phyloP scores from a whole-genome alignment of 2,797 vertebrate species.

The Aphelocoma californica region DNA sequence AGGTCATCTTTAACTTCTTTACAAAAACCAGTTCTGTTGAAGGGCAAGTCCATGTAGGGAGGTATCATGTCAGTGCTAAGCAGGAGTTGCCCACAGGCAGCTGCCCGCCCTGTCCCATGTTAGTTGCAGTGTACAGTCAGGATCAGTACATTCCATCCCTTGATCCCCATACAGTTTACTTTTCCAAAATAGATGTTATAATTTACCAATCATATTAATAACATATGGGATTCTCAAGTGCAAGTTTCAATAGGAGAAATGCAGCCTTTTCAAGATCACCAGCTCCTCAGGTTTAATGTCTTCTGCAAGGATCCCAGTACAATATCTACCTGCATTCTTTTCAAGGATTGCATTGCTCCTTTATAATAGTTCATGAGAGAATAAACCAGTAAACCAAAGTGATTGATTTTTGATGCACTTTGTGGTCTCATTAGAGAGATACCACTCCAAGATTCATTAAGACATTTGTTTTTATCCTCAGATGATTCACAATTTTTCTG shows the following conservation, averaged over 20 bases:
- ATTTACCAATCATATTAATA: background rate
- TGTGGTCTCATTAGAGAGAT: background rate
- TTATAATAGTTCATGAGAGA: background rate
- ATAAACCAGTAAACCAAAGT: background rate
- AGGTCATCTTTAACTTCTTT: background rate
- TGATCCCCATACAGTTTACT: background rate
- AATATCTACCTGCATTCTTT: background rate
- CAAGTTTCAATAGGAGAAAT: background rate
- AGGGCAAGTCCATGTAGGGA: background rate
- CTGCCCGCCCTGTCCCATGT: background rate
- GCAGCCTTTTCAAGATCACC: background rate
- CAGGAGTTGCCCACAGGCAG: rapidly evolving
- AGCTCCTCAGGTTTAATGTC: background rate
- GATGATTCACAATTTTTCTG: background rate
- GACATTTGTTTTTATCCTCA: background rate
- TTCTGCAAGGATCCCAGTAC: background rate
- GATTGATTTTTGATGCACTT: background rate
- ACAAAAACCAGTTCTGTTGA: background rate
- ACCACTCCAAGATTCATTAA: background rate
- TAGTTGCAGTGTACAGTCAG: background rate
- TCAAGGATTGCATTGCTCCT: rapidly evolving
- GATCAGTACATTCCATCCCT: background rate
- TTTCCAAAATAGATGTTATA: background rate
- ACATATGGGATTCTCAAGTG: background rate
- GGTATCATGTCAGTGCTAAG: rapidly evolving